A percentile compares a stretch with the other conserved stretches of the same genome.
Conservation (phyloP, 30 jellyfish, hydroid and myxozoan genomes). For the Rhopilema esculentum region DNA sequence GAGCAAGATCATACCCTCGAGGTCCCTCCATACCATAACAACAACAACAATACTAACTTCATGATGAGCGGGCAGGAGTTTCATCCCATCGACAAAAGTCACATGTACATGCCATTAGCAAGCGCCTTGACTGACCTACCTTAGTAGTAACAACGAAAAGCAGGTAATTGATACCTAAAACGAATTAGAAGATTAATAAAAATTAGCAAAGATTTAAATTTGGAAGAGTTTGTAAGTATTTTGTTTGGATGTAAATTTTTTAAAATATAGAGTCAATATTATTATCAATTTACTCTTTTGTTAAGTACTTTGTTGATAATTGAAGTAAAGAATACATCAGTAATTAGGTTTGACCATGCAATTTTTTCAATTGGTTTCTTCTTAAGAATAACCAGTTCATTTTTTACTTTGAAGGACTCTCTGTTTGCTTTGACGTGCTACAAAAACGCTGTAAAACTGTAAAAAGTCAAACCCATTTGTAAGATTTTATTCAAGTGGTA, state of each 20-base stretch:
- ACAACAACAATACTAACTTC: conserved; percentile 49
- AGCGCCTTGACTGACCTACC: conserved; percentile 47
- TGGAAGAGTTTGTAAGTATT: conserved; percentile 1
- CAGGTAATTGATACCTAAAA: not conserved
- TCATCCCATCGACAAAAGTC: conserved; percentile 64
- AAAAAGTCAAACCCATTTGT: too few species aligned
- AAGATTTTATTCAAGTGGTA: too few species aligned
- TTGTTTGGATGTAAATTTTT: not conserved
- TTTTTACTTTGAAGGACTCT: too few species aligned
- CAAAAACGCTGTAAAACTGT: too few species aligned
- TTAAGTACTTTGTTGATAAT: not conserved
- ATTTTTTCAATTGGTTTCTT: too few species aligned
- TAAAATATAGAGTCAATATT: not conserved
- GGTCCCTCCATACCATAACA: conserved; percentile 52
- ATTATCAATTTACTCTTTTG: not conserved
- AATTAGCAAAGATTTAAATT: not conserved
- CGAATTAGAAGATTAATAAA: not conserved
- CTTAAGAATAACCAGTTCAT: too few species aligned
- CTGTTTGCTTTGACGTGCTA: too few species aligned
- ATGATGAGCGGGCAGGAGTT: conserved; percentile 41
- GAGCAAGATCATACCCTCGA: conserved; percentile 64
- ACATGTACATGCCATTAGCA: conserved; percentile 68
- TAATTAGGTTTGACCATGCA: too few species aligned
- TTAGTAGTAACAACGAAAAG: not conserved
- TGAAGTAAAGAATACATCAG: not conserved